These are phyloP conservation scores for Stenichneumon culpator DNA, from an alignment of 2,888 invertebrate species.

Conservation along the genomic window DNA sequence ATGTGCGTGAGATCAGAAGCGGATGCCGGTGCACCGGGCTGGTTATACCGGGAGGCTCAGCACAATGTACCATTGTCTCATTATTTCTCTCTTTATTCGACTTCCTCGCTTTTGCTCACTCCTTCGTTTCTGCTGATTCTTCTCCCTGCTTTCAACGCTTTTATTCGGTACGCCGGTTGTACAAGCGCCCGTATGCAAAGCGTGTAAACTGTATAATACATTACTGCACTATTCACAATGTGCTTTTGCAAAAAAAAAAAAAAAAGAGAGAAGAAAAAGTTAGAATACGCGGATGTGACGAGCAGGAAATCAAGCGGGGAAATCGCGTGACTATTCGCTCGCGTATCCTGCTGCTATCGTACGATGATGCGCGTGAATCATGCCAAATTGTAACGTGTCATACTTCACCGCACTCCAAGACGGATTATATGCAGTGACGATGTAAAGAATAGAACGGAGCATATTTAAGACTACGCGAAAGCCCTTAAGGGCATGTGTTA, in stretches of 20 bases:
- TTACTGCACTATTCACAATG: constrained; percentile 7
- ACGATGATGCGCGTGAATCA: constrained; percentile 51
- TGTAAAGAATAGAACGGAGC: not conserved
- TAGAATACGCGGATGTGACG: constrained; percentile 26
- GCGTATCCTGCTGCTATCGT: constrained; percentile 29
- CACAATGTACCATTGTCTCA: constrained; percentile 80
- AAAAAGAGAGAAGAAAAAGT: not conserved
- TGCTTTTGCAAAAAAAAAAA: constrained; percentile 21
- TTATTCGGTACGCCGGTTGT: constrained; percentile 61
- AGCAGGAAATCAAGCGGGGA: constrained; percentile 14
- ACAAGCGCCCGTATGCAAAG: constrained; percentile 42
- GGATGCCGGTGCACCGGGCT: constrained; percentile 74
- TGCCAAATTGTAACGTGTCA: constrained; percentile 32
- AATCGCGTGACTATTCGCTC: constrained; percentile 28
- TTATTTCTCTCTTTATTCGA: constrained; percentile 60
- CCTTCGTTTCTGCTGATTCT: constrained; percentile 24
- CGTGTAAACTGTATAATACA: constrained; percentile 1
- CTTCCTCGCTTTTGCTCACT: constrained; percentile 35
- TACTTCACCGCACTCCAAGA: constrained; percentile 37
- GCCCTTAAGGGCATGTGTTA: too few species aligned
- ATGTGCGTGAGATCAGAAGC: constrained; percentile 77
- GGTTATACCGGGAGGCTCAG: constrained; percentile 61
- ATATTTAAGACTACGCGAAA: not conserved
- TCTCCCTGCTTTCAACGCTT: constrained; percentile 56
- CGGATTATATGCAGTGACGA: not conserved